A percentile compares a stretch with the other conserved stretches of the same genome.
phyloP scores from a whole-genome alignment of 2,888 invertebrate genomes.

The Melipona bicolor region DNA sequence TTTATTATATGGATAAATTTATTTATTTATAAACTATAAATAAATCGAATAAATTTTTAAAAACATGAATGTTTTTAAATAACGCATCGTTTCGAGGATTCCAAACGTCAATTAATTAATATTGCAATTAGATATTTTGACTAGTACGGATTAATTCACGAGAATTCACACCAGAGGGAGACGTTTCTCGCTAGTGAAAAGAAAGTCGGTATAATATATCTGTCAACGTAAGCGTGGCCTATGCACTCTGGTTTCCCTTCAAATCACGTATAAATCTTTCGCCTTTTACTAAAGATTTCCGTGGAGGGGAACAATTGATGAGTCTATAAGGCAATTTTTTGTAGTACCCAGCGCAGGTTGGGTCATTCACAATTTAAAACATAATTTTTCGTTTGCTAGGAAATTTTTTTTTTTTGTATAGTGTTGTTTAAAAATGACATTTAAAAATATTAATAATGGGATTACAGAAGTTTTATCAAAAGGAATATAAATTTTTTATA shows the following conservation, averaged over 20 bases:
- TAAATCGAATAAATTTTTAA: no score
- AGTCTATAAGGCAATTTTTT: slow-evolving; percentile 78
- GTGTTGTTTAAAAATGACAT: no score
- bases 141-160: neutral
- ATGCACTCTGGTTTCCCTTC: slow-evolving; percentile 83
- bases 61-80: no score
- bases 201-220: neutral
- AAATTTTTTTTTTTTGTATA: no score
- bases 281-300: slow-evolving; percentile 85
- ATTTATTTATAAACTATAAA: no score
- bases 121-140: neutral
- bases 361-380: slow-evolving; percentile 56
- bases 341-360: slow-evolving; percentile 59
- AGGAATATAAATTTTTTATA: no score
- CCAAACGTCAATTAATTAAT: neutral
- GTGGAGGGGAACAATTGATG: slow-evolving; percentile 82
- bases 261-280: slow-evolving; percentile 84
- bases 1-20: neutral
- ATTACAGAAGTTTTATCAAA: no score
- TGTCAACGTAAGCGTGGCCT: neutral
- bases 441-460: no score
- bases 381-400: neutral
- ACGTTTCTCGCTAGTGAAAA: slow-evolving; percentile 27
- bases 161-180: slow-evolving; percentile 5
- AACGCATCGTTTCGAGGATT: no score